A percentile compares a stretch with the other conserved stretches of the same genome.
Evolutionary conservation across 2,113 vertebrate species (phyloP).

Genomic region (Cromileptes altivelis): DNA sequence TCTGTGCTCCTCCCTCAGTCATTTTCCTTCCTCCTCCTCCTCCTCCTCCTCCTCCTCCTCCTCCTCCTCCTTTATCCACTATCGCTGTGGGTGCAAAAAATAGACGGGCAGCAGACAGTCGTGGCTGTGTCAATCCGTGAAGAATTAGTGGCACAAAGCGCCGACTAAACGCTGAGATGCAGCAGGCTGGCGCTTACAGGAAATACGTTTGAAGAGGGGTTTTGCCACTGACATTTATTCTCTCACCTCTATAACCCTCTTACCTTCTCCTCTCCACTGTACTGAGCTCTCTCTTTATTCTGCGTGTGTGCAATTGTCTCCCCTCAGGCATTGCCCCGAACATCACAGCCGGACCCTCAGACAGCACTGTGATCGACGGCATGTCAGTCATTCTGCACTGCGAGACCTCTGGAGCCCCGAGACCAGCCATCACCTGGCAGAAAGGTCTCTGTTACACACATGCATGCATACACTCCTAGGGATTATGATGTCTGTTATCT

Average conservation of each 20-base stretch:
- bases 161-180: slow-evolving; percentile 47
- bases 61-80: slow-evolving; percentile 14
- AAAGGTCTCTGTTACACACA: slow-evolving; percentile 86
- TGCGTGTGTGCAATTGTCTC: slow-evolving; percentile 50
- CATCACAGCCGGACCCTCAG: slow-evolving; percentile 95
- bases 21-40: slow-evolving; percentile 11
- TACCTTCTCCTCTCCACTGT: slow-evolving; percentile 41
- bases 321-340: slow-evolving; percentile 94
- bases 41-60: neutral
- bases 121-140: slow-evolving; percentile 45
- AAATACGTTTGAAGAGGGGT: slow-evolving; percentile 52
- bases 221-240: slow-evolving; percentile 44
- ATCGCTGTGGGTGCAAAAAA: slow-evolving; percentile 26
- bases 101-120: slow-evolving; percentile 22
- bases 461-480: slow-evolving; percentile 1
- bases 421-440: slow-evolving; percentile 98
- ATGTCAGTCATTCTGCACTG: slow-evolving; percentile 95
- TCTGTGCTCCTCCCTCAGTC: slow-evolving; percentile 27
- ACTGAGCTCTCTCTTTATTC: slow-evolving; percentile 26
- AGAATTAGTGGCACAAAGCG: slow-evolving; percentile 65
- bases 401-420: slow-evolving; percentile 95
- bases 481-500: slow-evolving; percentile 60
- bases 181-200: slow-evolving; percentile 39
- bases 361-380: slow-evolving; percentile 97
- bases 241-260: slow-evolving; percentile 57